phyloP scores from a whole-genome alignment of 2,113 vertebrate species.

The Calypte anna region DNA sequence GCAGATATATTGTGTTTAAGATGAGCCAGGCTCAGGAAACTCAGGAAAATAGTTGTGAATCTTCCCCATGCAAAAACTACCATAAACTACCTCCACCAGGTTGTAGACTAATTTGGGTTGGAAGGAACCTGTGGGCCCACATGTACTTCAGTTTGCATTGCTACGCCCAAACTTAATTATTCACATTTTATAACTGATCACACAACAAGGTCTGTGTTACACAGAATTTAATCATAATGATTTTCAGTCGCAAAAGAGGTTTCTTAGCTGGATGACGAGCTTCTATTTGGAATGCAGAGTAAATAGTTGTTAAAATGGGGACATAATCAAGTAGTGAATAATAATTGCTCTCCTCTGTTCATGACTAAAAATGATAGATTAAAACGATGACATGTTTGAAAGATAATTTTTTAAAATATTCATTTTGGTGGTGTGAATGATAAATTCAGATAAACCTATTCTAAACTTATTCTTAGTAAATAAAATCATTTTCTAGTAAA shows the following conservation, averaged over 20 bases:
- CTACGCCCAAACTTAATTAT: background rate
- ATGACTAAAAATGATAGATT: slow-evolving; percentile 27
- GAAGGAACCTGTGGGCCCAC: background rate
- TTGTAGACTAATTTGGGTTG: background rate
- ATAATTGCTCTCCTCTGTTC: slow-evolving; percentile 1
- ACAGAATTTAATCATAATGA: background rate
- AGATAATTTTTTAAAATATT: slow-evolving; percentile 15
- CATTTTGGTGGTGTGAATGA: slow-evolving; percentile 8
- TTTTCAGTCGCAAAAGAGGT: background rate
- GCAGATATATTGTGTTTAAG: background rate
- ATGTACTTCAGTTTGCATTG: background rate
- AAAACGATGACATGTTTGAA: slow-evolving; percentile 20
- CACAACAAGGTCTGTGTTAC: background rate
- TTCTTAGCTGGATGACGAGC: background rate
- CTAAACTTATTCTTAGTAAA: background rate
- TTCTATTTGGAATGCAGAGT: background rate
- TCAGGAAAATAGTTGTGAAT: background rate
- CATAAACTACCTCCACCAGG: background rate
- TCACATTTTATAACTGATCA: background rate
- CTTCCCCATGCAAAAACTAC: background rate
- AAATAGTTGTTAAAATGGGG: background rate
- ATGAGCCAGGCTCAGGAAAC: background rate
- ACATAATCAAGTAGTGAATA: background rate
- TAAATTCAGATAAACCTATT: slow-evolving; percentile 30
- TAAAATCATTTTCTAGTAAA: background rate